A percentile compares a stretch with the other conserved stretches of the same genome.
Conservation (phyloP, 2,113 vertebrate genomes). For the Peromyscus californicus region DNA sequence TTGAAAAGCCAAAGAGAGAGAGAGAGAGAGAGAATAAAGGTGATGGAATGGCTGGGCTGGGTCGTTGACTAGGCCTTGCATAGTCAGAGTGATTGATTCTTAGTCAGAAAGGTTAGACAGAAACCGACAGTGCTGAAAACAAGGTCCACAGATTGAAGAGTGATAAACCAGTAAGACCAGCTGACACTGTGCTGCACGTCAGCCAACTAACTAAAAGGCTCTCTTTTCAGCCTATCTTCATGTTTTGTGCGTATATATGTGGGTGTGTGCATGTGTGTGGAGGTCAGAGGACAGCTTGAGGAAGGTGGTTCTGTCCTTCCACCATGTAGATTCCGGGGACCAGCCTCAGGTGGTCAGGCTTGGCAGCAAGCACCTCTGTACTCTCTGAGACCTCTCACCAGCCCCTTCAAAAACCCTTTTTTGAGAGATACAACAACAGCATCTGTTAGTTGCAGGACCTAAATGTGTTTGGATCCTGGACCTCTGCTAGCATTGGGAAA, state of each 20-base stretch:
- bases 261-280: background rate
- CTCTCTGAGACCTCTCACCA: background rate
- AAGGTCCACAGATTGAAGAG: slow-evolving; percentile 37
- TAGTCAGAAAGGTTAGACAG: slow-evolving; percentile 50
- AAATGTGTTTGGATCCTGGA: background rate
- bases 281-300: background rate
- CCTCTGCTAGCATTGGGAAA: background rate
- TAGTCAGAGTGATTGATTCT: slow-evolving; percentile 42
- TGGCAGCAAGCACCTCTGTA: background rate
- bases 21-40: slow-evolving; percentile 17
- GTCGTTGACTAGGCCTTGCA: background rate
- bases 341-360: background rate
- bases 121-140: slow-evolving; percentile 53
- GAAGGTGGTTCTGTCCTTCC: background rate
- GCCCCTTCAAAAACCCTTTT: slow-evolving; percentile 3
- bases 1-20: background rate
- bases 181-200: background rate
- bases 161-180: slow-evolving; percentile 27
- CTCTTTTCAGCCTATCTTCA: slow-evolving; percentile 43
- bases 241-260: background rate
- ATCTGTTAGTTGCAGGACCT: background rate
- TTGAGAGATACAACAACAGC: background rate
- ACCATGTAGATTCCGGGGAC: background rate
- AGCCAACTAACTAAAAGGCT: slow-evolving; percentile 29
- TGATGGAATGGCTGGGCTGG: background rate